A percentile compares a stretch with the other conserved stretches of the same genome.
Conservation (phyloP, 2,888 invertebrate species). For the Catocala fraxini region DNA sequence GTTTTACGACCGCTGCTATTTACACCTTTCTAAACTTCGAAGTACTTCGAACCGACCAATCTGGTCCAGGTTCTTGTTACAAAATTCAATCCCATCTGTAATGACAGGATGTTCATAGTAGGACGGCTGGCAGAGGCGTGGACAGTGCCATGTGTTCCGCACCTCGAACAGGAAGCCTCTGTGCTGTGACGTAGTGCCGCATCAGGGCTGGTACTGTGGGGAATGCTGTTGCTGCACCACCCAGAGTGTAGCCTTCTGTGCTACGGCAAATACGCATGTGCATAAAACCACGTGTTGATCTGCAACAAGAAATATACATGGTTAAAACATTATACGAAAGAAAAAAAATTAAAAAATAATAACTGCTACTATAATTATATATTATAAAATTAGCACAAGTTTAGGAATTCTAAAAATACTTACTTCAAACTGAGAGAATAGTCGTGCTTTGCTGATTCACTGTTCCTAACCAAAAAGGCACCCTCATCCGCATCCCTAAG, state of each 20-base stretch:
- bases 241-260: constrained; percentile 94
- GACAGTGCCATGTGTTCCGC: constrained; percentile 98
- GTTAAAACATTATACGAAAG: constrained; percentile 15
- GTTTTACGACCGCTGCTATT: constrained; percentile 44
- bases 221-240: constrained; percentile 97
- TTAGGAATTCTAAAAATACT: constrained; percentile 70
- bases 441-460: constrained; percentile 97
- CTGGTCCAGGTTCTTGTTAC: constrained; percentile 30
- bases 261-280: constrained; percentile 97
- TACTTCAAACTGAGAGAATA: constrained; percentile 98
- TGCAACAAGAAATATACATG: constrained; percentile 70
- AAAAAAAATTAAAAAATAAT: not conserved
- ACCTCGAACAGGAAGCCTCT: constrained; percentile 97
- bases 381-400: too few relatives aligned
- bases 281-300: constrained; percentile 98
- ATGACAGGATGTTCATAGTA: constrained; percentile 83
- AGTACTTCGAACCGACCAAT: constrained; percentile 42
- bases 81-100: constrained; percentile 43
- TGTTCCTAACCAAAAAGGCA: constrained; percentile 97
- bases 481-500: constrained; percentile 95
- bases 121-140: constrained; percentile 96
- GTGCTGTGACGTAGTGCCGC: constrained; percentile 95
- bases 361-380: not conserved
- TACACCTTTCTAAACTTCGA: constrained; percentile 52
- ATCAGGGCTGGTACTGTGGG: constrained; percentile 98